phyloP scores from a whole-genome alignment of 2,113 vertebrate species.

The Mustelus asterias region DNA sequence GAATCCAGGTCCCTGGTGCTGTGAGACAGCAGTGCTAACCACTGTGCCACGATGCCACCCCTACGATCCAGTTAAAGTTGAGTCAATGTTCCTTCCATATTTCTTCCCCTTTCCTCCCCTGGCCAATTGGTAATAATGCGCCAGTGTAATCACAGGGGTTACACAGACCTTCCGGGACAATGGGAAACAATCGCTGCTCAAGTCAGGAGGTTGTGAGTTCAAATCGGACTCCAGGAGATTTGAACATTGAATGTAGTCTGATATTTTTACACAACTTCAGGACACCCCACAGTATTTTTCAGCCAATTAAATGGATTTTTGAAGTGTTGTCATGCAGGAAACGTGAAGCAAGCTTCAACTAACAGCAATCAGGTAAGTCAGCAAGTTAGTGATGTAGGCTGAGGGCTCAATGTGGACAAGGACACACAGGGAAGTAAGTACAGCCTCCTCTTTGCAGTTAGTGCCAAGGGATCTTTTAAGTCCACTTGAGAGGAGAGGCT shows the following conservation, averaged over 20 bases:
- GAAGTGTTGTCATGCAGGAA: background rate
- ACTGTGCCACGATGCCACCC: no score
- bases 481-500: background rate
- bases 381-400: background rate
- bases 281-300: background rate
- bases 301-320: background rate
- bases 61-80: background rate
- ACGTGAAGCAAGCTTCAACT: background rate
- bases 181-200: background rate
- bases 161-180: background rate
- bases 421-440: background rate
- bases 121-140: background rate
- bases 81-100: background rate
- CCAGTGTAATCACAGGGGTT: background rate
- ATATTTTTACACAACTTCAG: background rate
- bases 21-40: no score
- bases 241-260: background rate
- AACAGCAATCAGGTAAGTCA: background rate
- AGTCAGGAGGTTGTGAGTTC: background rate
- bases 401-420: background rate
- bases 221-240: background rate
- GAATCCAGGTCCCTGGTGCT: no score
- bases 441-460: background rate
- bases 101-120: background rate
- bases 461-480: background rate